These are phyloP conservation scores for Sorex maritimensis DNA, from an alignment of 2,797 vertebrate genomes.

Conservation along the genomic window DNA sequence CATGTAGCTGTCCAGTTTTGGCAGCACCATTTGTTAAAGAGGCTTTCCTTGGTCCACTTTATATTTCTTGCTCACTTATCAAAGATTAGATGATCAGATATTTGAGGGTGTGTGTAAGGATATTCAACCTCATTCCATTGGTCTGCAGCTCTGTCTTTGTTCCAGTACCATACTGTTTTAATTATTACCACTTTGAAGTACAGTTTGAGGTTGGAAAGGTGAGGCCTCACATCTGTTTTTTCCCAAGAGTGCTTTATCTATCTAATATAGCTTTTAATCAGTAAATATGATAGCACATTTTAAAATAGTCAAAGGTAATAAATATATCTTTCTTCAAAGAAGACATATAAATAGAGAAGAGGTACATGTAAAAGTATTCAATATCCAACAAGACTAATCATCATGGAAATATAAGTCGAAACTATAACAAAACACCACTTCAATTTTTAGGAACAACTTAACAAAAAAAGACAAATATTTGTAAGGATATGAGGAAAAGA, in stretches of 20 bases:
- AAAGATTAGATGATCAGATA: too few relatives aligned
- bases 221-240: too few relatives aligned
- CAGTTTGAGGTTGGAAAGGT: too few relatives aligned
- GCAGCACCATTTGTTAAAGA: too few relatives aligned
- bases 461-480: not conserved
- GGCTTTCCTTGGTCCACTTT: too few relatives aligned
- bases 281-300: not conserved
- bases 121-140: too few relatives aligned
- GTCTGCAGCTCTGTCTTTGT: too few relatives aligned
- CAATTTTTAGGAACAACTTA: not conserved
- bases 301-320: not conserved
- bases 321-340: not conserved
- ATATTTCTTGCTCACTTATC: too few relatives aligned
- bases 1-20: too few relatives aligned
- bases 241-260: not conserved
- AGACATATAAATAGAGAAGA: not conserved
- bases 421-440: not conserved
- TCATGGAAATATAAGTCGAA: not conserved
- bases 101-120: too few relatives aligned
- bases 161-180: too few relatives aligned
- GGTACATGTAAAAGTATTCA: not conserved
- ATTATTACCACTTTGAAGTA: too few relatives aligned
- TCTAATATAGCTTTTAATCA: conserved; percentile 13
- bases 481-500: not conserved
- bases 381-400: not conserved